phyloP scores from a whole-genome alignment of 92 coral and sea anemone species.

The Porites evermanni region DNA sequence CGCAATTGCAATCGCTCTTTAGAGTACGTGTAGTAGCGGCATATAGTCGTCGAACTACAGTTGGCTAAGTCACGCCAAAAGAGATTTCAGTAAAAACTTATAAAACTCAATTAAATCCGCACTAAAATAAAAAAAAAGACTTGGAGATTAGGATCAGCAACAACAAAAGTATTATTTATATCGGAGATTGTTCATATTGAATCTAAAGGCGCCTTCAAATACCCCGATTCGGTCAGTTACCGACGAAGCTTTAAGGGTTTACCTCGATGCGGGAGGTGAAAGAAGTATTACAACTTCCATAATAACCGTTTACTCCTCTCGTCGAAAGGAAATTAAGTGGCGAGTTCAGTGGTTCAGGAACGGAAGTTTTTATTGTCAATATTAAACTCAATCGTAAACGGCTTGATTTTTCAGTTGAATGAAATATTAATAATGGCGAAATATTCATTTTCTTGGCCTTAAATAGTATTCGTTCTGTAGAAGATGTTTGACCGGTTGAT shows the following conservation, averaged over 20 bases:
- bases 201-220: neutral
- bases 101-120: no score
- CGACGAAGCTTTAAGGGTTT: neutral
- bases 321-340: constrained; percentile 25
- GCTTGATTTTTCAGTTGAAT: neutral
- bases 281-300: neutral
- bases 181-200: neutral
- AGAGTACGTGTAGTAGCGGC: no score
- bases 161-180: neutral
- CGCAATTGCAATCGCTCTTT: neutral
- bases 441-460: neutral
- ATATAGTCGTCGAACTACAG: no score
- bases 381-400: constrained; percentile 10
- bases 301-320: neutral
- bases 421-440: neutral
- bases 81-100: no score
- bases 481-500: neutral
- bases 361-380: constrained; percentile 21
- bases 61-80: no score
- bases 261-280: constrained; percentile 27
- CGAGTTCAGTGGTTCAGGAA: neutral
- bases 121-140: no score
- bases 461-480: neutral
- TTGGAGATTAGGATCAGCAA: no score
- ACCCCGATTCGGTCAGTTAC: neutral